Percentiles rank a stretch among this genome's conserved stretches.
These are phyloP conservation scores for Ricordea florida DNA, from an alignment of 92 coral and sea anemone genomes.

Conservation along the genomic window DNA sequence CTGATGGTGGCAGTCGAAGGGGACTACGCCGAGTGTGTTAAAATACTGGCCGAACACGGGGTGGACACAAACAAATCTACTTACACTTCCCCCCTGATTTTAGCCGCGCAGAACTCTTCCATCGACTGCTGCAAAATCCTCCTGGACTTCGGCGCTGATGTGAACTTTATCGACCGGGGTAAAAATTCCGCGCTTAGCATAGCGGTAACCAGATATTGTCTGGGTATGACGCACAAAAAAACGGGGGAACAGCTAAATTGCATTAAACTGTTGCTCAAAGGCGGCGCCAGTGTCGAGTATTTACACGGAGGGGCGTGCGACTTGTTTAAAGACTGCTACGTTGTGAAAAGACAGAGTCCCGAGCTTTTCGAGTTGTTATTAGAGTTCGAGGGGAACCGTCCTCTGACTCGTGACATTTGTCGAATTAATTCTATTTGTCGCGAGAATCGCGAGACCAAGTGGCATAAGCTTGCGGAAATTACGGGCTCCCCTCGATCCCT, in stretches of 20 bases:
- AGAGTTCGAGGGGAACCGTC: constrained; percentile 55
- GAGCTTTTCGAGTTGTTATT: constrained; percentile 52
- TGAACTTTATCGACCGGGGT: constrained; percentile 66
- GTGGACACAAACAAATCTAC: constrained; percentile 68
- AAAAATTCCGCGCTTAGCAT: constrained; percentile 71
- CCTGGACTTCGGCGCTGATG: constrained; percentile 75
- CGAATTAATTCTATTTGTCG: background rate
- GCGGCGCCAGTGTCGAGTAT: constrained; percentile 53
- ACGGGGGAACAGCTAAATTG: constrained; percentile 50
- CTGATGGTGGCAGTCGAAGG: constrained; percentile 73
- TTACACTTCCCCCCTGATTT: constrained; percentile 76
- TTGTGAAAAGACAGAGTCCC: constrained; percentile 19
- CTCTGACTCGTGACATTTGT: constrained; percentile 31
- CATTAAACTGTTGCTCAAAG: constrained; percentile 63
- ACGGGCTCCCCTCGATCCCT: constrained; percentile 66
- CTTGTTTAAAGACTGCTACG: constrained; percentile 50
- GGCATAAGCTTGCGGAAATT: constrained; percentile 38
- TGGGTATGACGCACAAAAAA: constrained; percentile 29
- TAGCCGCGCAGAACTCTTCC: constrained; percentile 63
- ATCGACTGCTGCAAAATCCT: constrained; percentile 49
- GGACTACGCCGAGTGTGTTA: constrained; percentile 57
- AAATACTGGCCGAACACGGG: constrained; percentile 62
- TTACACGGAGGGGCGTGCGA: constrained; percentile 51
- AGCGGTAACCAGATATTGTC: constrained; percentile 42
- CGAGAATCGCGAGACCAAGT: constrained; percentile 5